phyloP scores from a whole-genome alignment of 2,797 vertebrate species.

The Oryzias dopingdopingensis region DNA sequence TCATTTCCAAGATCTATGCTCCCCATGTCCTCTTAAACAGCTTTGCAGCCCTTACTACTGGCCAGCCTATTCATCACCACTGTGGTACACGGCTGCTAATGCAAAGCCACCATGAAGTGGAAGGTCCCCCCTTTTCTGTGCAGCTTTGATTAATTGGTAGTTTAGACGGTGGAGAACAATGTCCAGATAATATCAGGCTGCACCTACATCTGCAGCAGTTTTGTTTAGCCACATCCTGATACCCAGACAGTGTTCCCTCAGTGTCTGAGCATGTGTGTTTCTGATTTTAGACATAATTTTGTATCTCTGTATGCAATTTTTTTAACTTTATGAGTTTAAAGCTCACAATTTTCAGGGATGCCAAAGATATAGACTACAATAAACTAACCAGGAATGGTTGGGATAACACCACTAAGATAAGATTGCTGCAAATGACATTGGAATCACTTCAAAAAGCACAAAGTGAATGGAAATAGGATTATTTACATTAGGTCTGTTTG shows the following conservation, averaged over 20 bases:
- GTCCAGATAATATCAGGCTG: conserved; percentile 52
- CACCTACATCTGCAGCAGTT: conserved; percentile 55
- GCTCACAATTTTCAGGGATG: no score
- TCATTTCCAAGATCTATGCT: conserved; percentile 55
- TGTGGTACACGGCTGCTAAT: conserved; percentile 50
- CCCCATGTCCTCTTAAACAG: conserved; percentile 14
- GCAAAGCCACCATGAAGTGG: conserved; percentile 54
- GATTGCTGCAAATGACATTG: no score
- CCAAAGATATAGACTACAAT: no score
- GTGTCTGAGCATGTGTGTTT: neutral
- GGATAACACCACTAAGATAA: no score
- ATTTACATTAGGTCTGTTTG: no score
- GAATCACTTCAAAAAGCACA: no score
- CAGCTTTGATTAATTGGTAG: conserved; percentile 67
- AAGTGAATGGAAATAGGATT: no score
- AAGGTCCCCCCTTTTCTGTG: conserved; percentile 55
- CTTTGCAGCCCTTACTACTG: conserved; percentile 33
- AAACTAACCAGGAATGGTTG: no score
- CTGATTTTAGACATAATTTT: neutral
- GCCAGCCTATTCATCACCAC: conserved; percentile 66
- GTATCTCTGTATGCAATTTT: neutral
- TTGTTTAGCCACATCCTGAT: conserved; percentile 53
- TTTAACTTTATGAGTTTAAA: no score
- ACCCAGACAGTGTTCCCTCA: no score
- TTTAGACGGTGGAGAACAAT: conserved; percentile 45